Evolutionary conservation across 2,888 invertebrate genomes (phyloP), one percentile per base, ranked within the genome.

Genomic region (Drosophila fungiperda): DNA sequence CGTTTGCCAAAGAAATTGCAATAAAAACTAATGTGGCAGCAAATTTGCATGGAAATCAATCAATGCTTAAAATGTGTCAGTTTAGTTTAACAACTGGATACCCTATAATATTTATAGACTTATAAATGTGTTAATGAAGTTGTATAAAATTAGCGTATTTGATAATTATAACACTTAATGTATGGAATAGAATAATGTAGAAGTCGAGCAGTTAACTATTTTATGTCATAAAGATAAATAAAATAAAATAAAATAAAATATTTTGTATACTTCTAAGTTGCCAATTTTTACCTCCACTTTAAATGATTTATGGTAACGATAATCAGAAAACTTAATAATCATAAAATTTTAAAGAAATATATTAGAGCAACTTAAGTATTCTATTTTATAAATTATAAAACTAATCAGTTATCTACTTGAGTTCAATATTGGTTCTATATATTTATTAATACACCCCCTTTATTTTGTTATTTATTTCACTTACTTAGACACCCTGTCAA

Each of bases 11-110:
- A 76, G 87, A 85, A 84, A 80, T 72, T 71, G 70, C 64, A 77
- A 89, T 80, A 70, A 80, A 81, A 73, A 63, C 75, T 78, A 83
- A 83, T 77, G 76, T 78, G 86, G 64, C 83, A 73, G 65, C 61
- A 68, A 77, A 76, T 85, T 89, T 82, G 85, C 86, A 82, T 83
- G 81, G 61, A 77, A 82, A 82, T 87, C 88, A 87, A 84, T 84
- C 85, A 89, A 74, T 33, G 9, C 0, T 26, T 2, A 20, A 4
- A 8, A 3, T 2, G 0, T 3, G 23, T 3, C 1, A 7, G 20
- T 1, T 8, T 50, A 60, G 59, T 32, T 57, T 9, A 57, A 42
- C 3, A 0, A 1, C 0, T 0, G 1, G 2, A 54, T 87, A 69
- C 83, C 67, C 84, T 78, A 9, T 29, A 61, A 63, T 12, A 0